A percentile compares a stretch with the other conserved stretches of the same genome.
phyloP scores from a whole-genome alignment of 2,888 invertebrate species.

The Tillus elongatus region DNA sequence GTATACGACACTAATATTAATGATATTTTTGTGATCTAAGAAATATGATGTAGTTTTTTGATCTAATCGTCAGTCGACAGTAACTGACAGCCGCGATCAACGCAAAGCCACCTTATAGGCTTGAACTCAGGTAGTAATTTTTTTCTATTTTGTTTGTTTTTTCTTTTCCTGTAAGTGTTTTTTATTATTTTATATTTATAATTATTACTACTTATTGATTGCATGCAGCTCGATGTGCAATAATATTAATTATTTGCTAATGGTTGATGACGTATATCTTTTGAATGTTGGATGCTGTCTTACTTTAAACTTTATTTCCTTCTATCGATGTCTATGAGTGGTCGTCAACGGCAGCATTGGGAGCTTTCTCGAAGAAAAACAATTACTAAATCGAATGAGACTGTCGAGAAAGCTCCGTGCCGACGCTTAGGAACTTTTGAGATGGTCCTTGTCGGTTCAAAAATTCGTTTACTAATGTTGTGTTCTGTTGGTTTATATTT shows the following conservation, averaged over 20 bases:
- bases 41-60: no score
- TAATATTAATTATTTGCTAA: neutral
- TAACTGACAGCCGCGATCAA: no score
- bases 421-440: slow-evolving; percentile 79
- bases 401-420: slow-evolving; percentile 30
- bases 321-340: slow-evolving; percentile 39
- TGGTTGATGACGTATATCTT: neutral
- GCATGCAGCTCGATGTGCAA: slow-evolving; percentile 29
- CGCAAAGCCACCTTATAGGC: no score
- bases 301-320: slow-evolving; percentile 26
- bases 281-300: slow-evolving; percentile 41
- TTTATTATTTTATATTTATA: slow-evolving; percentile 12
- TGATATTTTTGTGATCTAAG: no score
- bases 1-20: no score
- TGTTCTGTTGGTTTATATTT: slow-evolving; percentile 51
- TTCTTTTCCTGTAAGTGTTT: slow-evolving; percentile 14
- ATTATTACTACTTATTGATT: no score
- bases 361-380: no score
- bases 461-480: slow-evolving; percentile 50
- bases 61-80: no score
- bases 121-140: no score
- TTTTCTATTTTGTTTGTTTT: slow-evolving; percentile 6
- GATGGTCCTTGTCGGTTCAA: slow-evolving; percentile 69
- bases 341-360: no score
- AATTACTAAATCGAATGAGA: no score